Percentiles rank a stretch among this genome's conserved stretches.
Evolutionary conservation across 2,888 invertebrate genomes (phyloP).

Genomic region (Liodrosophila aerea): DNA sequence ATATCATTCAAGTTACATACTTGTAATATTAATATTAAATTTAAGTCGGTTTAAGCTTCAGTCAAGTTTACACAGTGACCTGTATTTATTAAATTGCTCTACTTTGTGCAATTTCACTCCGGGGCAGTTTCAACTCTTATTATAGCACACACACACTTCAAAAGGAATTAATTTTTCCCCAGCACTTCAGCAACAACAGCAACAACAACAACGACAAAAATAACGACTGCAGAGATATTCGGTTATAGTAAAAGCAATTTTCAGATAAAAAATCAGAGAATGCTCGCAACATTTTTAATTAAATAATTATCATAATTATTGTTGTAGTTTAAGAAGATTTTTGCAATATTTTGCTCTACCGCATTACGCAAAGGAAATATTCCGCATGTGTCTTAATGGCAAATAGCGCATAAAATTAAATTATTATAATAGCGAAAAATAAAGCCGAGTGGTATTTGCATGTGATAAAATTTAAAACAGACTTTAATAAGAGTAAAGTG

Average conservation of each 20-base stretch:
- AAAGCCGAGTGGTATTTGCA: constrained; percentile 31
- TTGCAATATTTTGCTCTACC: constrained; percentile 39
- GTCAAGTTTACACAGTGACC: constrained; percentile 24
- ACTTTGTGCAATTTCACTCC: constrained; percentile 12
- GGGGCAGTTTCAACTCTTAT: constrained; percentile 11
- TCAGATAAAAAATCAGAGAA: constrained; percentile 33
- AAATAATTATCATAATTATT: constrained; percentile 70
- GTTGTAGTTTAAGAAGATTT: constrained; percentile 63
- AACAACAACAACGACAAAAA: constrained; percentile 9
- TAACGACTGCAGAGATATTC: constrained; percentile 6
- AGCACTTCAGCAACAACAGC: constrained; percentile 19
- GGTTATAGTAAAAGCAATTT: constrained; percentile 54
- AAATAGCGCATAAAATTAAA: constrained; percentile 39
- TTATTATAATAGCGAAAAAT: constrained; percentile 55
- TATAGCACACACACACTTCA: constrained; percentile 46
- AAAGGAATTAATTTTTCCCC: constrained; percentile 56
- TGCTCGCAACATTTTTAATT: constrained; percentile 57
- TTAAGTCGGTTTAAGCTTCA: not conserved
- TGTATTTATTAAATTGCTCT: constrained; percentile 23
- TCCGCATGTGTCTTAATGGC: constrained; percentile 26
- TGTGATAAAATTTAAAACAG: too few species aligned
- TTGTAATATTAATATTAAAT: not conserved
- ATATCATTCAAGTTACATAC: too few species aligned
- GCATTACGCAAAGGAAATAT: constrained; percentile 38
- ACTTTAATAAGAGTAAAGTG: too few species aligned